These are phyloP conservation scores for Hemicordylus capensis DNA, from an alignment of 2,113 vertebrate genomes.

Conservation along the genomic window DNA sequence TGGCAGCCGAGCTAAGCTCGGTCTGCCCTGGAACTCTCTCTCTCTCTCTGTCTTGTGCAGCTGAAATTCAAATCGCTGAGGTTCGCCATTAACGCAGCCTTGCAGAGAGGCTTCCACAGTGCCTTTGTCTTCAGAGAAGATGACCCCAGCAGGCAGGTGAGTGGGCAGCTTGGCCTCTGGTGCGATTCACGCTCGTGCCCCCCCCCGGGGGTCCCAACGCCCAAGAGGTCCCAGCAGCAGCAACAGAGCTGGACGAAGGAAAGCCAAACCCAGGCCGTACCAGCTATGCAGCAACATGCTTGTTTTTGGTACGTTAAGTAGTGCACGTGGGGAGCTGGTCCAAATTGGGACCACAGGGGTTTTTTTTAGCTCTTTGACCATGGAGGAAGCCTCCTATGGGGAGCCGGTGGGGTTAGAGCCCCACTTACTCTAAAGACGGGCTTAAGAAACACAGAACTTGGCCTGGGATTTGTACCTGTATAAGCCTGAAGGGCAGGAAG, in stretches of 20 bases:
- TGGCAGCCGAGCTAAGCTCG: not conserved
- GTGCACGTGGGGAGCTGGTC: no score
- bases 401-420: no score
- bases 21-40: not conserved
- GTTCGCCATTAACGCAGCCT: constrained; percentile 54
- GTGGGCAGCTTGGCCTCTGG: constrained; percentile 51
- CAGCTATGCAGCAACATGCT: no score
- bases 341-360: no score
- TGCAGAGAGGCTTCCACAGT: constrained; percentile 78
- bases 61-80: constrained; percentile 79
- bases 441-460: no score
- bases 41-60: constrained; percentile 41
- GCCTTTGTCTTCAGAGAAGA: constrained; percentile 78
- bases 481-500: no score
- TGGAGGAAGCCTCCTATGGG: no score
- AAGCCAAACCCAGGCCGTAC: no score
- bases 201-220: not conserved
- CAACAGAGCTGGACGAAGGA: not conserved
- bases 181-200: not conserved
- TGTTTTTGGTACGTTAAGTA: no score
- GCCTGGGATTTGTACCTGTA: no score
- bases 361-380: no score
- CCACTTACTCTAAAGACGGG: no score
- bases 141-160: constrained; percentile 80
- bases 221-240: not conserved